Evolutionary conservation across 2,888 invertebrate genomes (phyloP).

Genomic region (Boloria selene): DNA sequence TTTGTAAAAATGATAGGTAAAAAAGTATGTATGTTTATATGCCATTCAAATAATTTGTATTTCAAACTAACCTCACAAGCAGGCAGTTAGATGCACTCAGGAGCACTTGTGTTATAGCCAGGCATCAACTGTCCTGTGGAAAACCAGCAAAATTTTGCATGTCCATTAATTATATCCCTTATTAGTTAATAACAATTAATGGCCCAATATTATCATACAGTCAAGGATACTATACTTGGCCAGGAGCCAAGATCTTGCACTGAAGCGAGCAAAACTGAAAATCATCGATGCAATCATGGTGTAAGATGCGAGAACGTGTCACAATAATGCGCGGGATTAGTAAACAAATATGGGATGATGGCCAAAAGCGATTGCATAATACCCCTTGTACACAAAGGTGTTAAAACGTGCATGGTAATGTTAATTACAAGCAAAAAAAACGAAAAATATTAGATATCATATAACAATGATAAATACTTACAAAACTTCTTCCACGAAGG

Average conservation of each 20-base stretch:
- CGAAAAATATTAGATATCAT: slow-evolving; percentile 46
- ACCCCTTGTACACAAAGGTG: slow-evolving; percentile 42
- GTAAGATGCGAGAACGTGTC: slow-evolving; percentile 36
- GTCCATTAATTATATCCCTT: slow-evolving; percentile 49
- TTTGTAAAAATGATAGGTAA: neutral
- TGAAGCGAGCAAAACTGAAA: slow-evolving; percentile 67
- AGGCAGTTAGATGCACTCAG: slow-evolving; percentile 78
- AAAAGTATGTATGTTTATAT: slow-evolving; percentile 10
- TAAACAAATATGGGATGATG: slow-evolving; percentile 56
- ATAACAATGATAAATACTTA: slow-evolving; percentile 59
- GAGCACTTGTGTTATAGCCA: slow-evolving; percentile 73
- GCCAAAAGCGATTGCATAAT: slow-evolving; percentile 46
- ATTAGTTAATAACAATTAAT: slow-evolving; percentile 53
- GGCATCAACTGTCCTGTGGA: slow-evolving; percentile 78
- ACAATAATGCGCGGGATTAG: slow-evolving; percentile 45
- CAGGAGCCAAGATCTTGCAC: slow-evolving; percentile 65
- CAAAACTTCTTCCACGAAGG: slow-evolving; percentile 71
- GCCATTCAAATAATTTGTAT: slow-evolving; percentile 25
- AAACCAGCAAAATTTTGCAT: slow-evolving; percentile 66
- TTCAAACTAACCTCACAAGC: slow-evolving; percentile 77
- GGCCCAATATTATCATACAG: slow-evolving; percentile 60
- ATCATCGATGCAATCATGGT: slow-evolving; percentile 60
- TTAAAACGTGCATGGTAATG: slow-evolving; percentile 50
- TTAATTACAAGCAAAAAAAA: slow-evolving; percentile 39
- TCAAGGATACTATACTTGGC: slow-evolving; percentile 77